Conservation (phyloP, 2,888 invertebrate genomes). For the Caenorhabditis sp. region DNA sequence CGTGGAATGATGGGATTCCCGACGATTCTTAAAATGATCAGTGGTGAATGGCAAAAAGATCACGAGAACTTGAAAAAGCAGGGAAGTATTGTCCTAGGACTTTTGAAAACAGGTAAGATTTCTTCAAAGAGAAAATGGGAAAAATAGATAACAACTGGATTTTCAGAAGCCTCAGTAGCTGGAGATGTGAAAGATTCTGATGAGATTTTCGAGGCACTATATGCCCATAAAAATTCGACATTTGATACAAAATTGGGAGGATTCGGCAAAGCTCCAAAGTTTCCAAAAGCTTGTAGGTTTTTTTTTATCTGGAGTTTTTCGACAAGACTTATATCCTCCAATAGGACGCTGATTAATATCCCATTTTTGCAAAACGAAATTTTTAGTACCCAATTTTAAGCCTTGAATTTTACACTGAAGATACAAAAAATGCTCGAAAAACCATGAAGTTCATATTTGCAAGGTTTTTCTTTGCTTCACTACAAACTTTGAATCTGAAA, state of each 20-base stretch:
- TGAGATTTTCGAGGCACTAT: slow-evolving; percentile 71
- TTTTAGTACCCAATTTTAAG: too few species aligned
- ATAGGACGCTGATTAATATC: too few species aligned
- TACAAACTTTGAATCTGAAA: too few species aligned
- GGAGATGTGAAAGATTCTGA: slow-evolving; percentile 4
- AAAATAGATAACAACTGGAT: background rate
- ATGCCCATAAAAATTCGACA: slow-evolving; percentile 75
- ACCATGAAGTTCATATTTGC: too few species aligned
- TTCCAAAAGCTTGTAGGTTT: slow-evolving; percentile 81
- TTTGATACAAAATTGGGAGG: slow-evolving; percentile 81
- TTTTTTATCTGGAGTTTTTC: too few species aligned
- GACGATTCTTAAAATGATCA: slow-evolving; percentile 79
- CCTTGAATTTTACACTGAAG: too few species aligned
- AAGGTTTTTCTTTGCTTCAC: too few species aligned
- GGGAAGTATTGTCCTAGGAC: slow-evolving; percentile 73
- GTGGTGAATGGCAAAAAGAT: slow-evolving; percentile 78
- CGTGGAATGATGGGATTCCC: slow-evolving; percentile 84
- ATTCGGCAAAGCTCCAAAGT: slow-evolving; percentile 87
- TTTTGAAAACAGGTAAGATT: slow-evolving; percentile 13
- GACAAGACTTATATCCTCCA: too few species aligned
- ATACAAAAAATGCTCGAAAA: too few species aligned
- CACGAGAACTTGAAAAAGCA: slow-evolving; percentile 76
- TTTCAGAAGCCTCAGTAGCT: background rate
- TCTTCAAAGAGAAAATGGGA: too few species aligned
- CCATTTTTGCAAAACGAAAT: too few species aligned